These are phyloP conservation scores for Nothocercus nigrocapillus DNA, from an alignment of 2,113 vertebrate genomes.

Conservation along the genomic window DNA sequence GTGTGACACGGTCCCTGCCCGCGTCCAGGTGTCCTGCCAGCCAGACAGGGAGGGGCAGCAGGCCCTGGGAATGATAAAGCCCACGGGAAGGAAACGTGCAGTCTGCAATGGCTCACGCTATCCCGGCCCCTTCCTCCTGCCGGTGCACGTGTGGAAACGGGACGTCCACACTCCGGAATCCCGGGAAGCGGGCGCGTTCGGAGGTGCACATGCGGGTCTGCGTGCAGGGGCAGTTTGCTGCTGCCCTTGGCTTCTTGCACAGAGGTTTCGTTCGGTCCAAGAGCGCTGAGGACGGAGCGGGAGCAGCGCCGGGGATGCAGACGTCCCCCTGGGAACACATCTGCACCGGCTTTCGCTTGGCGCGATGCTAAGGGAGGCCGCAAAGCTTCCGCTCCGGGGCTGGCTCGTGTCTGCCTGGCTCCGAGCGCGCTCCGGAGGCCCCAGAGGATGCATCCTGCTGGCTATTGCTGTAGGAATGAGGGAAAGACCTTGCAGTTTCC, in stretches of 20 bases:
- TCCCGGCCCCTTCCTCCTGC: background rate
- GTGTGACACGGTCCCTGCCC: background rate
- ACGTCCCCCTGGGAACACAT: background rate
- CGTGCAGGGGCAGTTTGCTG: too few species aligned
- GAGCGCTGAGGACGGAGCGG: background rate
- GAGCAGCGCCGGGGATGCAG: background rate
- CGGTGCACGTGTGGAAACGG: too few species aligned
- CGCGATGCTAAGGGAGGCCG: background rate
- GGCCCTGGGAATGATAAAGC: background rate
- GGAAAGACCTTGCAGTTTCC: background rate
- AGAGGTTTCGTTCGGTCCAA: background rate
- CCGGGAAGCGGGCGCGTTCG: too few species aligned
- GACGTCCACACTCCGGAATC: too few species aligned
- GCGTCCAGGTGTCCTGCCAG: constrained; percentile 4
- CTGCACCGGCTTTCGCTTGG: background rate
- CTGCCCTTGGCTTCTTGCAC: background rate
- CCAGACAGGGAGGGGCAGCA: constrained; percentile 36
- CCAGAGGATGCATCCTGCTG: background rate
- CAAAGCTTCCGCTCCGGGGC: background rate
- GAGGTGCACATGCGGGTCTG: too few species aligned
- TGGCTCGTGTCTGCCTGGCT: background rate
- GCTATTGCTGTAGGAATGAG: background rate
- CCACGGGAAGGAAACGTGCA: background rate
- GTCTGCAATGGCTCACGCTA: background rate
- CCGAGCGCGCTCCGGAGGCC: background rate